phyloP scores from a whole-genome alignment of 30 jellyfish, hydroid and myxozoan species.

The Cassiopea xamachana region DNA sequence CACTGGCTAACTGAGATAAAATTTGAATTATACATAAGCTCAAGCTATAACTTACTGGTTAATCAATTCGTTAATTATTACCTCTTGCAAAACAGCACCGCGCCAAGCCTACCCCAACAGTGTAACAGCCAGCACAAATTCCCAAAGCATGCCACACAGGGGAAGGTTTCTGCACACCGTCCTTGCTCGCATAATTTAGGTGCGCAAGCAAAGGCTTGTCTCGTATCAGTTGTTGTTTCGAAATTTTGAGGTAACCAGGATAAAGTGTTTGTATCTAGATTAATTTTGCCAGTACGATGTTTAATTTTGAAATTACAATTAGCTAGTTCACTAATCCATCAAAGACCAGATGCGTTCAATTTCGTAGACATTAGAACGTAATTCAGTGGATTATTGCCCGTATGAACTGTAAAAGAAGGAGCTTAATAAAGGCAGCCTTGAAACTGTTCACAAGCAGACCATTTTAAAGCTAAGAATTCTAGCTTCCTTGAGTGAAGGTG shows the following conservation, averaged over 20 bases:
- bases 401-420: slow-evolving; percentile 21
- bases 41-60: too few relatives aligned
- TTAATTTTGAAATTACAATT: slow-evolving; percentile 29
- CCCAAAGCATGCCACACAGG: too few relatives aligned
- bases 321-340: slow-evolving; percentile 42
- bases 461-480: slow-evolving; percentile 46
- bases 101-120: too few relatives aligned
- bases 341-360: slow-evolving; percentile 30
- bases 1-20: too few relatives aligned
- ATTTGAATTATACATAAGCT: too few relatives aligned
- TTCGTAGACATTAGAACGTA: slow-evolving; percentile 27
- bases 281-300: slow-evolving; percentile 40
- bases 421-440: slow-evolving; percentile 27
- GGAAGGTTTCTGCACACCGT: background rate
- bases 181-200: background rate
- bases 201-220: slow-evolving; percentile 27
- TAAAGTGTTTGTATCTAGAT: slow-evolving; percentile 31
- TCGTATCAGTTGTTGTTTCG: slow-evolving; percentile 3
- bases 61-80: too few relatives aligned
- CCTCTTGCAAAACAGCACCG: too few relatives aligned
- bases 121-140: too few relatives aligned
- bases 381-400: slow-evolving; percentile 20
- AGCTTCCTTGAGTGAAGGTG: slow-evolving; percentile 56
- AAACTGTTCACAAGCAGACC: slow-evolving; percentile 34
- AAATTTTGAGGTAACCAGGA: slow-evolving; percentile 24